Conservation (phyloP, 2,797 vertebrate species). For the Denticeps clupeoides region DNA sequence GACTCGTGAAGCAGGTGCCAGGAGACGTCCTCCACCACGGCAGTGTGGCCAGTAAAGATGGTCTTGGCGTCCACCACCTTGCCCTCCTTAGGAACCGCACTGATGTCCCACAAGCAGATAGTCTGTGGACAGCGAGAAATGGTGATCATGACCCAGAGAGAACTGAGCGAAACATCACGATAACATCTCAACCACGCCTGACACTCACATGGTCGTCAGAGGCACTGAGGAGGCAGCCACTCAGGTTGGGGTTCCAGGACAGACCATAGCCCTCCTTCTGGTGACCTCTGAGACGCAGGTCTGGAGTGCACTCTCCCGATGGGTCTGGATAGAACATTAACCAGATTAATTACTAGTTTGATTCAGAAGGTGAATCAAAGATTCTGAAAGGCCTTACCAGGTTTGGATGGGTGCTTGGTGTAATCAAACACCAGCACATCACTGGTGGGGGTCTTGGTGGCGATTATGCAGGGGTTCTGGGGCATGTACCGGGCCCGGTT, state of each 20-base stretch:
- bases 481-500: conserved; percentile 97
- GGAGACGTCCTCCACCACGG: conserved; percentile 93
- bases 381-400: conserved; percentile 75
- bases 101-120: conserved; percentile 96
- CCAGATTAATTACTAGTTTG: too few relatives aligned
- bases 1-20: conserved; percentile 95
- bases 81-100: conserved; percentile 89
- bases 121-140: conserved; percentile 54
- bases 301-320: conserved; percentile 92
- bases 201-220: conserved; percentile 90
- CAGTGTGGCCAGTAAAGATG: conserved; percentile 94
- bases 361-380: too few relatives aligned
- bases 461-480: conserved; percentile 95
- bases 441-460: conserved; percentile 93
- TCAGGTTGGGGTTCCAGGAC: conserved; percentile 96
- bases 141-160: not conserved
- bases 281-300: conserved; percentile 85
- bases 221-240: conserved; percentile 88
- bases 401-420: conserved; percentile 95
- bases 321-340: too few relatives aligned
- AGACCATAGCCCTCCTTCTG: conserved; percentile 96
- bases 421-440: conserved; percentile 97
- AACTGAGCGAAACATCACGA: too few relatives aligned
- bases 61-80: conserved; percentile 97
- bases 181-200: not conserved